Conservation (phyloP, 1,140 invertebrate species). For the Drosophila chauvacae region DNA sequence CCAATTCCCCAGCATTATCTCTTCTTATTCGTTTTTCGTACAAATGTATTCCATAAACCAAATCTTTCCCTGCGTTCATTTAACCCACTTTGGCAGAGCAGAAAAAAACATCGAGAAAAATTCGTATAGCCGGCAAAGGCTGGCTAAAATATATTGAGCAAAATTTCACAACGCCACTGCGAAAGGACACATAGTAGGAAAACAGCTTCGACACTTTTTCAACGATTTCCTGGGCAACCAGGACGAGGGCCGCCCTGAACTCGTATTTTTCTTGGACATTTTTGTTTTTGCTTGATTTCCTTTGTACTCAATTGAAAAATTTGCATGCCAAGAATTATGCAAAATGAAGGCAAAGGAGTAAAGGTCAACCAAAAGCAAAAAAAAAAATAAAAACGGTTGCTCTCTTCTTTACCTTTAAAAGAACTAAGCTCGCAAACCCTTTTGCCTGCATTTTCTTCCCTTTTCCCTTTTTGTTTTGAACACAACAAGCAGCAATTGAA, state of each 20-base stretch:
- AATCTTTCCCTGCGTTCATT: neutral
- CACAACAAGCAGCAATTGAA: conserved; percentile 60
- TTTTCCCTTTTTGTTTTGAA: conserved; percentile 33
- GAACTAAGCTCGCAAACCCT: neutral
- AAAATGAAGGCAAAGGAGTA: conserved; percentile 42
- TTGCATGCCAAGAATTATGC: conserved; percentile 79
- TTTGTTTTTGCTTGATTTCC: conserved; percentile 74
- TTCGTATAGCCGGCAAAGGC: conserved; percentile 37
- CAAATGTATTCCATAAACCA: neutral
- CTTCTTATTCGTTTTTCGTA: neutral
- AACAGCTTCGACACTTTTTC: conserved; percentile 72
- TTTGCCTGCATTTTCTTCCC: neutral
- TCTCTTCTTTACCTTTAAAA: conserved; percentile 41
- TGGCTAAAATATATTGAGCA: conserved; percentile 70
- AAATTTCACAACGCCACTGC: conserved; percentile 45
- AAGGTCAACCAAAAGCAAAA: conserved; percentile 44
- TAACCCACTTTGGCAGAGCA: neutral
- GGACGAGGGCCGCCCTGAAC: neutral
- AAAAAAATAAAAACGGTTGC: conserved; percentile 54
- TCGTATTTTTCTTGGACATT: conserved; percentile 51
- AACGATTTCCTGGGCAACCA: conserved; percentile 60
- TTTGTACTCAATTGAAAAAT: conserved; percentile 77
- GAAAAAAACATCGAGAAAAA: conserved; percentile 5
- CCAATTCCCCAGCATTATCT: neutral
- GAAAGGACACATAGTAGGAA: conserved; percentile 28